Evolutionary conservation across 2,113 vertebrate genomes (phyloP), one percentile per base, ranked within the genome.

Genomic region (Pycnonotus jocosus): DNA sequence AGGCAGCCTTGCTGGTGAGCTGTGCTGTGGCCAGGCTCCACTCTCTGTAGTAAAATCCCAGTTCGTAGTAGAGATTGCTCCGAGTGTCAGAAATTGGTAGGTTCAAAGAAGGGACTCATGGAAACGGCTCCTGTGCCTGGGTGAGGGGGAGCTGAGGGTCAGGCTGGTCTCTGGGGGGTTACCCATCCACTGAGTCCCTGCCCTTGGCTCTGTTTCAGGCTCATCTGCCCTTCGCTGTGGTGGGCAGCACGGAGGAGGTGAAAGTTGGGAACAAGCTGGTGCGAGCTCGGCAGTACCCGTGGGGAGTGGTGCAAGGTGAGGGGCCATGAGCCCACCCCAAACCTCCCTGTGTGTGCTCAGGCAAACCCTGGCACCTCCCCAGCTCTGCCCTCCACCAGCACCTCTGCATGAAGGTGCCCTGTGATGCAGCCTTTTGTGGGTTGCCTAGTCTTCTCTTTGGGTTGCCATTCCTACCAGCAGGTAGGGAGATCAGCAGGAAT

Each of bases 261-360:
- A 99, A 99, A 84, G 99, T 99, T 61, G 99, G 99, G 27, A 99
- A 99, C 98, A 99, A 99, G 96, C 98, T 98, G 64, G 99, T 99
- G 92, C 97, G 99, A 96, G 99, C 99, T 61, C 98, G 99, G 89
- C 99, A 99, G 97, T 99, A 99, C 96, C 99, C 99, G 0, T 99
- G 99, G 99, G 99, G 99, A 35, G 98, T 99, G 38, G 99, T 99
- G 86, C 99, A 99, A 99, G 99, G 99, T 99, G 97, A 98, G 98
- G 96, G 0, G 37, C 77, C 20, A 12, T 2, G 3, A 38, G 64
- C 45, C 7, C 28, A 1, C 54, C 19, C 15, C 61, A 68, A 8
- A 24, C 15, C 42, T 30, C 35, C 37, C 15, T 0, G 2, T 7
- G 31, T 6, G 8, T 25, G 37, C 33, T 7, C 2, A 2, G 15